Evolutionary conservation across 2,113 vertebrate species (phyloP).

Genomic region (Festucalex cinctus): DNA sequence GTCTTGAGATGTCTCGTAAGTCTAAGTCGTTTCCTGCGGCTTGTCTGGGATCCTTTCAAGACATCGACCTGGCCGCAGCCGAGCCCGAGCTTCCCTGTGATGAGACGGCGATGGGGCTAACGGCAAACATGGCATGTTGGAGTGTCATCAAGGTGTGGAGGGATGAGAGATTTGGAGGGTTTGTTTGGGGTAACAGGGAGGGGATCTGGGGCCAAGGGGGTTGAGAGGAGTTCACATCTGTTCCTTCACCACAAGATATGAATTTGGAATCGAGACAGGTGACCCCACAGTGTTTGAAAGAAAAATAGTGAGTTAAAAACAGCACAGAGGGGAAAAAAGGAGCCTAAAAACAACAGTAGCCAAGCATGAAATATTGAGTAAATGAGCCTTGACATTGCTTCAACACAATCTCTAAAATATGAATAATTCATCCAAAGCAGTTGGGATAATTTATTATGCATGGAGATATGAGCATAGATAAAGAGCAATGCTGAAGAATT

Average conservation of each 20-base stretch:
- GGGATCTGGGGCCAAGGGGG: slow-evolving; percentile 6
- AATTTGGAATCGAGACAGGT: slow-evolving; percentile 40
- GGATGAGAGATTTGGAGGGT: slow-evolving; percentile 25
- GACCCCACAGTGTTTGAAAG: slow-evolving; percentile 13
- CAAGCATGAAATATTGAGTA: slow-evolving; percentile 49
- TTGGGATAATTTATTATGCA: slow-evolving; percentile 28
- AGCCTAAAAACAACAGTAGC: slow-evolving; percentile 31
- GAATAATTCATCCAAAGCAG: slow-evolving; percentile 11
- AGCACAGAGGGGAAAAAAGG: slow-evolving; percentile 3
- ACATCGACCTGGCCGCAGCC: slow-evolving; percentile 41
- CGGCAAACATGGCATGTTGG: slow-evolving; percentile 22
- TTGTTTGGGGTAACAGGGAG: slow-evolving; percentile 18
- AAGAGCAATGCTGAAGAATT: slow-evolving; percentile 17
- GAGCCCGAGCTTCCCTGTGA: slow-evolving; percentile 34
- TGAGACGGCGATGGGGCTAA: slow-evolving; percentile 41
- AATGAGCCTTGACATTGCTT: slow-evolving; percentile 54
- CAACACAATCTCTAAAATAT: slow-evolving; percentile 26
- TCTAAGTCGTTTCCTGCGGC: slow-evolving; percentile 29
- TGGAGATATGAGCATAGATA: slow-evolving; percentile 23
- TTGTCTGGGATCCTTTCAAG: slow-evolving; percentile 22
- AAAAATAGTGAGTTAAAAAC: slow-evolving; percentile 8
- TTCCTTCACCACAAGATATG: slow-evolving; percentile 3
- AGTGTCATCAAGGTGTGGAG: slow-evolving; percentile 39
- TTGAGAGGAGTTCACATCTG: slow-evolving; percentile 38
- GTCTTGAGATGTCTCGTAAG: slow-evolving; percentile 36